Evolutionary conservation across 30 jellyfish, hydroid and myxozoan genomes (phyloP).

Genomic region (Chironex yamaguchii): DNA sequence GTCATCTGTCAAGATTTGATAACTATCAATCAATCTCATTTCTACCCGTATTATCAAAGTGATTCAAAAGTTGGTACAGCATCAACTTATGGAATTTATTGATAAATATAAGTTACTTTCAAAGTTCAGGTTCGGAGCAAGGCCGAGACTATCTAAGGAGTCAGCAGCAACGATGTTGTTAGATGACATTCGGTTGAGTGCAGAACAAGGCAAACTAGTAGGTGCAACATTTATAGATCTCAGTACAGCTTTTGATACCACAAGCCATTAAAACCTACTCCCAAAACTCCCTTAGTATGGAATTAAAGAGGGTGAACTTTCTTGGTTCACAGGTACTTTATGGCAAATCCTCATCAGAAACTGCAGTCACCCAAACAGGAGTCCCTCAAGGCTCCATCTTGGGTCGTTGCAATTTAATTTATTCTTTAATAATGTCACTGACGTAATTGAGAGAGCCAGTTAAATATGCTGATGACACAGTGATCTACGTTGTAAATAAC

Average conservation of each 20-base stretch:
- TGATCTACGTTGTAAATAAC: slow-evolving; percentile 59
- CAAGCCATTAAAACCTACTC: slow-evolving; percentile 36
- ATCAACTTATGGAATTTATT: neutral
- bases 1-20: neutral
- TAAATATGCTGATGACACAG: slow-evolving; percentile 75
- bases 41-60: neutral
- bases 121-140: no score
- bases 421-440: slow-evolving; percentile 32
- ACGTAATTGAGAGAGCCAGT: slow-evolving; percentile 37
- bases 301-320: slow-evolving; percentile 32
- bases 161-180: no score
- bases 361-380: slow-evolving; percentile 49
- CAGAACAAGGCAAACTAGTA: neutral
- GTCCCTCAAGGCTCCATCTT: slow-evolving; percentile 54
- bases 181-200: neutral
- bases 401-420: slow-evolving; percentile 38
- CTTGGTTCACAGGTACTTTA: slow-evolving; percentile 62
- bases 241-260: neutral
- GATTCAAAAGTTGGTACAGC: neutral
- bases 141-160: no score
- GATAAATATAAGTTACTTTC: neutral
- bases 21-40: slow-evolving; percentile 12
- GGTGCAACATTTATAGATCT: slow-evolving; percentile 14
- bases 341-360: slow-evolving; percentile 36
- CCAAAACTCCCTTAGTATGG: slow-evolving; percentile 53